Evolutionary conservation across 2,888 invertebrate species (phyloP), one percentile per base, ranked within the genome.

Genomic region (Azorinus chamasolen): DNA sequence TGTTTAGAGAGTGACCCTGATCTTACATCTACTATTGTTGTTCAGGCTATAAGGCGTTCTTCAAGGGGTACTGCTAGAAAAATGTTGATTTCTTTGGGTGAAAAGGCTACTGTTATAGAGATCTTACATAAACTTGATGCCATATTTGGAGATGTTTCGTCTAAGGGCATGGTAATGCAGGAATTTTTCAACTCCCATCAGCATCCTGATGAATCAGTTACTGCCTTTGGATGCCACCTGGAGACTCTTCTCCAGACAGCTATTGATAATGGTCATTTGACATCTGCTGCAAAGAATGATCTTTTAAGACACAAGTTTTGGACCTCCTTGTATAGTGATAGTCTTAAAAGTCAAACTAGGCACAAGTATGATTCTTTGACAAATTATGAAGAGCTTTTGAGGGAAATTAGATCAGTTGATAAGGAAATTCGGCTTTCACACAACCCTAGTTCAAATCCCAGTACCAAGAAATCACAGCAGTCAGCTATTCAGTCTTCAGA

Each of bases 291-390:
- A 14, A 76, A 66, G 25, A 65, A 76, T 63, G 61, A 64, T 48
- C 37, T 75, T 50, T 41, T 75, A n/a, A 39, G 75, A n/a, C 27
- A 37, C 25, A 70, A 70, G 41, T 76, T 71, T 41, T 76, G 70
- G 70, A 66, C 76, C 16, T 51, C 58, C 4, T 54, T 76, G 27
- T 25, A 18, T 24, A 50, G 51, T 41, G 61, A 65, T 18, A 51
- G 46, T 27, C 51, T 71, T 10, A 63, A 59, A 24, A 50, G 27
- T 43, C 57, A 64, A 46, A 75, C 75, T 16, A 57, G 64, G 14
- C 69, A 71, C 54, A 55, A 71, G 24, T 76, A 71, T 61, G 76
- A 76, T 32, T 48, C 71, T n/a, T 37, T 65, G 18, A 41, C 22
- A 27, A 46, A 55, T 39, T 66, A 62, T 66, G 55, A 70, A 18